phyloP scores from a whole-genome alignment of 2,113 vertebrate genomes.

The Gadus chalcogrammus region DNA sequence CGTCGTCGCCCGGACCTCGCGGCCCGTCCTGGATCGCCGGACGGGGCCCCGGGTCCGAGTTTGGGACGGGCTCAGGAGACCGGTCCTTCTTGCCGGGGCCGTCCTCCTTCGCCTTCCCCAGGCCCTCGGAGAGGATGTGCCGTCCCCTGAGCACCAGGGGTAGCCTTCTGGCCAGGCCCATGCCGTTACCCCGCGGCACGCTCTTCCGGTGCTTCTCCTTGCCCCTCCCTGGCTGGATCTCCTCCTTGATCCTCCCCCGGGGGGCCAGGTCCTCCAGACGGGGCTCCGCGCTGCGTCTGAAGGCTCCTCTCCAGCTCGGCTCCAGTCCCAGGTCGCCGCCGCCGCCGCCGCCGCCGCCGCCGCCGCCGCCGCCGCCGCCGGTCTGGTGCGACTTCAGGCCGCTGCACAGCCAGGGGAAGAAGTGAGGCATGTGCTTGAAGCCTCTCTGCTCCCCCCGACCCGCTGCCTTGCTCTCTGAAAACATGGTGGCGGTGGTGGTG shows the following conservation, averaged over 20 bases:
- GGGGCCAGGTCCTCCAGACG: slow-evolving; percentile 40
- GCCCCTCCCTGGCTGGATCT: slow-evolving; percentile 28
- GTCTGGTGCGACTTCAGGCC: slow-evolving; percentile 58
- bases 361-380: neutral
- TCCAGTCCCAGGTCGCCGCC: slow-evolving; percentile 56
- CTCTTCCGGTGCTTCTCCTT: slow-evolving; percentile 49
- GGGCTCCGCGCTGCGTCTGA: slow-evolving; percentile 44
- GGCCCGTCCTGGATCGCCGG: slow-evolving; percentile 4
- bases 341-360: too few relatives aligned
- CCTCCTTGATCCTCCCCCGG: slow-evolving; percentile 48
- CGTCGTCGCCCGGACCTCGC: slow-evolving; percentile 31
- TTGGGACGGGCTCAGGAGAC: slow-evolving; percentile 42
- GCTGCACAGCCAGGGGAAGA: slow-evolving; percentile 68
- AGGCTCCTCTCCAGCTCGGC: slow-evolving; percentile 23
- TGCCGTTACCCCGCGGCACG: slow-evolving; percentile 53
- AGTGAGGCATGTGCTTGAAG: slow-evolving; percentile 63
- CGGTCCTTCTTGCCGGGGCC: slow-evolving; percentile 50
- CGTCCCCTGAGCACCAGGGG: slow-evolving; percentile 59
- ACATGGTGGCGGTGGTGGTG: slow-evolving; percentile 64
- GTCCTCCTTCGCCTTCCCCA: slow-evolving; percentile 50
- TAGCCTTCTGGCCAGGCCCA: slow-evolving; percentile 52
- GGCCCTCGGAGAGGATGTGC: slow-evolving; percentile 44
- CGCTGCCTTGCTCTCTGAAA: slow-evolving; percentile 62
- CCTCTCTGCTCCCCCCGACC: slow-evolving; percentile 51
- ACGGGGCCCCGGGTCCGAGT: slow-evolving; percentile 4